Conservation (phyloP, 2,797 vertebrate genomes). For the Avahi laniger region DNA sequence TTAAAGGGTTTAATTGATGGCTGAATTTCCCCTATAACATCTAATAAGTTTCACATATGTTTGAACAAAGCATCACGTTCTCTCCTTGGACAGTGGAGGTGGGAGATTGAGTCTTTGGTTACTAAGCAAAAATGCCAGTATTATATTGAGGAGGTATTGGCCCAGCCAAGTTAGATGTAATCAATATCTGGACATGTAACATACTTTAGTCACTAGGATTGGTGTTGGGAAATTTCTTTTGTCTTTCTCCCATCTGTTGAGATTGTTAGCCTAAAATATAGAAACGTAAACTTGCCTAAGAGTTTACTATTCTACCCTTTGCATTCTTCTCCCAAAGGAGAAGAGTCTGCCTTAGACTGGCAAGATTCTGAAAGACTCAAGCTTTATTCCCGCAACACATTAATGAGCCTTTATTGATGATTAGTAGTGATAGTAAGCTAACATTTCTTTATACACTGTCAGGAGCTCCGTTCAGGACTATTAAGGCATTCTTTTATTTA, state of each 20-base stretch:
- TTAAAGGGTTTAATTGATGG: neutral
- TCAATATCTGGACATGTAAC: neutral
- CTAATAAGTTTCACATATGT: neutral
- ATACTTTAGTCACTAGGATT: neutral
- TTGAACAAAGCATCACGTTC: neutral
- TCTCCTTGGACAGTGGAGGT: neutral
- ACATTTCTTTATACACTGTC: neutral
- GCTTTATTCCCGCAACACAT: neutral
- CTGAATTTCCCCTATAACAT: neutral
- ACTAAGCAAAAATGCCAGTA: neutral
- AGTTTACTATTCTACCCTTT: neutral
- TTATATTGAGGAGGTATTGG: neutral
- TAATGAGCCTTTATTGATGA: neutral
- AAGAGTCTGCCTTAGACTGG: neutral
- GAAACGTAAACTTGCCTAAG: neutral
- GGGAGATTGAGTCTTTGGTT: conserved; percentile 1
- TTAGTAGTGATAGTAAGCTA: neutral
- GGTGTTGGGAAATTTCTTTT: conserved; percentile 1
- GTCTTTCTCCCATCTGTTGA: neutral
- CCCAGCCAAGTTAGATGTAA: neutral
- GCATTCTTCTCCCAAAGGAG: neutral
- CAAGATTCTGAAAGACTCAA: neutral
- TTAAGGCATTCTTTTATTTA: conserved; percentile 44
- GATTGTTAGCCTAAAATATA: neutral
- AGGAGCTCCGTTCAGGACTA: neutral